Evolutionary conservation across 2,113 vertebrate species (phyloP).

Genomic region (Meles meles): DNA sequence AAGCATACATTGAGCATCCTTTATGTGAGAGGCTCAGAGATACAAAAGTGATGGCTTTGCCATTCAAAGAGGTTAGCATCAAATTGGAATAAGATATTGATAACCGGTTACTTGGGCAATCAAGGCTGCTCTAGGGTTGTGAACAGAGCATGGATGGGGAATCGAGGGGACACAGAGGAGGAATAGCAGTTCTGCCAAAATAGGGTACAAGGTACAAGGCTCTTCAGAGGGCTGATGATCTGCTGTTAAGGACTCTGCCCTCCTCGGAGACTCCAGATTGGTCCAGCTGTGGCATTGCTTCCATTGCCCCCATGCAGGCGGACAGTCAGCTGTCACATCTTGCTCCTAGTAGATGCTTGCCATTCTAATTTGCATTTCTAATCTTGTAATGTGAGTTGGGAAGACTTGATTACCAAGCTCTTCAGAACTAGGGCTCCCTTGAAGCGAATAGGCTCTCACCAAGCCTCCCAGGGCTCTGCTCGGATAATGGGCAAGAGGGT

Average conservation of each 20-base stretch:
- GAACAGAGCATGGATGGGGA: neutral
- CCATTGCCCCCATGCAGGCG: neutral
- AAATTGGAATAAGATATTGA: neutral
- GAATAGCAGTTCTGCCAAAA: neutral
- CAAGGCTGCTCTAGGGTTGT: neutral
- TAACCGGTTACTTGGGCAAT: neutral
- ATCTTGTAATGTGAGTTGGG: conserved; percentile 12
- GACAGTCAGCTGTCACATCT: neutral
- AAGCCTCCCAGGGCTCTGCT: neutral
- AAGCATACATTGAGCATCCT: neutral
- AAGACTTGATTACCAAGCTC: neutral
- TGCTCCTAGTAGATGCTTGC: neutral
- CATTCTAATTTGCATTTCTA: conserved; percentile 47
- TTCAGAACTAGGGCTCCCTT: neutral
- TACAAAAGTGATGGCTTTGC: neutral
- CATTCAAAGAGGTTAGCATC: neutral
- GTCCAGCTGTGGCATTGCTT: neutral
- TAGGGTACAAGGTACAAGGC: neutral
- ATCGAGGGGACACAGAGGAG: neutral
- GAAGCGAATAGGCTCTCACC: neutral
- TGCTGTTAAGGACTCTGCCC: neutral
- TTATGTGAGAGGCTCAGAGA: neutral
- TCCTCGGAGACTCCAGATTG: neutral
- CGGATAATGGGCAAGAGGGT: neutral
- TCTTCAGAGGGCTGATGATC: neutral